phyloP scores from a whole-genome alignment of 2,113 vertebrate species.

The Misgurnus mizolepis region DNA sequence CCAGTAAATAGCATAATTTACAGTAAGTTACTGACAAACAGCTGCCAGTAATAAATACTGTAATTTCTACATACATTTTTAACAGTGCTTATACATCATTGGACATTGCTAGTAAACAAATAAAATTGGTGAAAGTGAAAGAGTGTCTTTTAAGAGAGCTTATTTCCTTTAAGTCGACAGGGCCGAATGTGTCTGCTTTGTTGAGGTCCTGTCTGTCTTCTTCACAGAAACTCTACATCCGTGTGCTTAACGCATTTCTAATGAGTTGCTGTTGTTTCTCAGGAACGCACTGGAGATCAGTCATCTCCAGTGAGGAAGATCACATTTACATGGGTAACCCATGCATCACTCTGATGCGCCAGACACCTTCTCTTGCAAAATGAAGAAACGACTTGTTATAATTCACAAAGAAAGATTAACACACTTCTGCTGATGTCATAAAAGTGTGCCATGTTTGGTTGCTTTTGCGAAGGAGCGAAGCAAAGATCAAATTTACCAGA shows the following conservation, averaged over 20 bases:
- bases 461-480: slow-evolving; percentile 56
- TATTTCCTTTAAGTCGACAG: too few relatives aligned
- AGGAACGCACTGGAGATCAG: slow-evolving; percentile 62
- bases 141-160: too few relatives aligned
- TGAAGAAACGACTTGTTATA: slow-evolving; percentile 48
- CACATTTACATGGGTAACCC: slow-evolving; percentile 58
- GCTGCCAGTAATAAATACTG: too few relatives aligned
- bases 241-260: slow-evolving; percentile 72
- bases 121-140: too few relatives aligned
- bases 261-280: slow-evolving; percentile 62
- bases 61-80: too few relatives aligned
- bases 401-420: slow-evolving; percentile 66
- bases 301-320: slow-evolving; percentile 60
- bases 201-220: slow-evolving; percentile 41
- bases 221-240: slow-evolving; percentile 60
- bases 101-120: too few relatives aligned
- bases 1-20: too few relatives aligned
- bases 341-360: slow-evolving; percentile 66
- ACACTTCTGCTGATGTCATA: slow-evolving; percentile 72
- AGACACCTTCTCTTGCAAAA: slow-evolving; percentile 54
- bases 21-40: too few relatives aligned
- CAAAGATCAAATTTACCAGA: slow-evolving; percentile 60
- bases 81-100: too few relatives aligned
- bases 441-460: slow-evolving; percentile 61
- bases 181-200: not conserved